Evolutionary conservation across 2,113 vertebrate species (phyloP), one percentile per base, ranked within the genome.

Genomic region (Brachyhypopomus gauderio): DNA sequence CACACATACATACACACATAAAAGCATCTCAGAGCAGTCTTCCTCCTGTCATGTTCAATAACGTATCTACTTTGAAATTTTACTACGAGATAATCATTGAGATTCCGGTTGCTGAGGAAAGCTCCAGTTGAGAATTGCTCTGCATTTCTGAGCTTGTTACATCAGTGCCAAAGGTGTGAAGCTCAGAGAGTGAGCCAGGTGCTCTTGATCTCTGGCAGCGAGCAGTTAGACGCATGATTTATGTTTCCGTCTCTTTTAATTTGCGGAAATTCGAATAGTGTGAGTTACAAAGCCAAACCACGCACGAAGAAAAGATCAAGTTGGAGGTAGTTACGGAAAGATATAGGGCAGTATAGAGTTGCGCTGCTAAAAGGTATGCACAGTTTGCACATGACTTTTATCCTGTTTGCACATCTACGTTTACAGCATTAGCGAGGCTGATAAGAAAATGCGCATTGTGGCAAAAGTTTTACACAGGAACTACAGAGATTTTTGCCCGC

Each of bases 11-110:
- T 22, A 36, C 7, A 38, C 38, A 38, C 38, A 38, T 4, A 38
- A 5, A 5, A 8, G 36, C 19, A 0, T 70, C 36, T n/a, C 38
- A 11, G 17, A 38, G 27, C 14, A 41, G n/a, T 72, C 77, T 79
- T 72, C 36, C 30, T 78, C n/a, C 23, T 58, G 30, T 30, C 55
- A 60, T n/a, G 22, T 71, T 8, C 59, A 72, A 59, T n/a, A 79
- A 62, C 71, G 36, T 25, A 72, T 72, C 56, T 48, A 9, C 55
- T 79, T 62, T 48, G 36, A 79, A 45, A 30, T 30, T 60, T 79
- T 72, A 60, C 36, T 60, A 25, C 2, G 52, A 70, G 76, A 78
- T 78, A 70, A 78, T 78, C 63, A 78, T 70, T 66, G 36, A 79
- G 27, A 48, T 17, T 17, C 9, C n/a, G 36, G 11, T 30, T 59